These are phyloP conservation scores for Tachysurus fulvidraco DNA, from an alignment of 2,113 vertebrate species.

Conservation along the genomic window DNA sequence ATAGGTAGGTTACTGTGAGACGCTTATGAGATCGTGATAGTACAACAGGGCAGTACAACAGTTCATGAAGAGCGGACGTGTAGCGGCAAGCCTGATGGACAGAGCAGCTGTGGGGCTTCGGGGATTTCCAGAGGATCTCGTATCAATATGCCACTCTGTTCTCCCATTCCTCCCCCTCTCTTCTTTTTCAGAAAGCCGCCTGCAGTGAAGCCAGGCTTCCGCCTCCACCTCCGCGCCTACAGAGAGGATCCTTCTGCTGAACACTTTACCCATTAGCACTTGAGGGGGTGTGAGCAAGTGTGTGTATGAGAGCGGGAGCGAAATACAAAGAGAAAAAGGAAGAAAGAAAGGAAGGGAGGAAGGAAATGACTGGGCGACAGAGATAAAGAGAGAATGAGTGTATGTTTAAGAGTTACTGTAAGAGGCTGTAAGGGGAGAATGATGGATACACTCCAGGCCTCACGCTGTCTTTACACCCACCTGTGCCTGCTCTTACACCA, in stretches of 20 bases:
- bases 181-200: not conserved
- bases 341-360: not conserved
- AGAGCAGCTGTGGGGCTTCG: not conserved
- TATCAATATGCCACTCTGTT: conserved; percentile 15
- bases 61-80: not conserved
- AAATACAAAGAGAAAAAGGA: too few species aligned
- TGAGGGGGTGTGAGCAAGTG: conserved; percentile 20
- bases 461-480: not conserved
- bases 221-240: not conserved
- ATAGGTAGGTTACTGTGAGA: not conserved
- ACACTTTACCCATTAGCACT: conserved; percentile 46
- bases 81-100: not conserved
- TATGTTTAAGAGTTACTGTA: not conserved
- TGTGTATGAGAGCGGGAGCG: not conserved
- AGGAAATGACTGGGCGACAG: not conserved
- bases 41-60: not conserved
- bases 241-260: conserved; percentile 16
- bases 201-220: conserved; percentile 4
- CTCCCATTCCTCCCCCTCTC: not conserved
- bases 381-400: not conserved
- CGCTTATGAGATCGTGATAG: not conserved
- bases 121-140: conserved; percentile 6
- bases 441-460: not conserved
- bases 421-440: not conserved
- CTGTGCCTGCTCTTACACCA: not conserved